Evolutionary conservation across 2,113 vertebrate genomes (phyloP), one percentile per base, ranked within the genome.

Genomic region (Aptenodytes patagonicus): DNA sequence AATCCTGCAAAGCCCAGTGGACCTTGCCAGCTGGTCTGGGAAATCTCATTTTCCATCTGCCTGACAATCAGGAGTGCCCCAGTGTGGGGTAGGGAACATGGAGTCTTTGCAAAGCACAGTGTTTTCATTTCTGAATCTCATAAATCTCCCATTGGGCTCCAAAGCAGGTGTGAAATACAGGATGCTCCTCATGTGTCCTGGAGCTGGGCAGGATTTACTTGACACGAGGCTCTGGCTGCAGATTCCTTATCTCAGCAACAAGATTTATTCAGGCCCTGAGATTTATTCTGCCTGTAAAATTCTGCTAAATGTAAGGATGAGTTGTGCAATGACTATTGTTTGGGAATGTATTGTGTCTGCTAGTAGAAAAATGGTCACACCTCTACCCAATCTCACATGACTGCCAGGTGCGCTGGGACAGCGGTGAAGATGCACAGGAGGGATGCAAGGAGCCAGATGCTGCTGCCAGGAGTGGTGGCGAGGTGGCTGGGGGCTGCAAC

Each of bases 281-380:
- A 96, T 95, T 97, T 96, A 95, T 95, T 93, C 73, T 6, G 49
- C 84, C 84, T 42, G 89, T 92, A 85, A 94, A 95, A 57, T 20
- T 52, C 83, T 61, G 89, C 91, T 96, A 78, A 95, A 85, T 36
- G 83, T 54, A 57, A 83, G 83, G 73, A 83, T 85, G 89, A 82
- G 91, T 61, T 91, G 87, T 79, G 57, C 87, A 69, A 87, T 51
- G 91, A 51, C 93, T 86, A 91, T 96, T 95, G 95, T 97, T 95
- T 84, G 73, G 93, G 81, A 65, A 92, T 87, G 89, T 34, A 92
- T 97, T 87, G 90, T 96, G 93, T 89, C 81, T 87, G 87, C 87
- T 94, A 94, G 84, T 91, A 97, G 95, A 89, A 80, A 91, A 96
- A 89, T 5, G 20, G 61, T 76, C 81, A 91, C 9, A 1, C 77